These are phyloP conservation scores for Drosophila sp. DNA, from an alignment of 1,140 invertebrate genomes.

Conservation along the genomic window DNA sequence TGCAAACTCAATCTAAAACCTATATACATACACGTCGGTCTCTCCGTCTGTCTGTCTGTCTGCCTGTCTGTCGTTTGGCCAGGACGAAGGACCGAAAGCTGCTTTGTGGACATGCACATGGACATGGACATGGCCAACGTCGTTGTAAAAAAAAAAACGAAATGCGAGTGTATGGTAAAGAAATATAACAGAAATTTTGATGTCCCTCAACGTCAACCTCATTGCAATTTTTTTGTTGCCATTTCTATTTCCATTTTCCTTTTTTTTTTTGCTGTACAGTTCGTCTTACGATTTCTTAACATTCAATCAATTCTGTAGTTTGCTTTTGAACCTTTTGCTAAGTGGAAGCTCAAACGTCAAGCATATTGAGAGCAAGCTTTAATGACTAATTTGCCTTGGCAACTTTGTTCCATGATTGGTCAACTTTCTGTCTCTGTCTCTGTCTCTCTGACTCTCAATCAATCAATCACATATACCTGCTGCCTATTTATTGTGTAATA, in stretches of 20 bases:
- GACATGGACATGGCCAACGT: not conserved
- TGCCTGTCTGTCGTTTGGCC: conserved; percentile 16
- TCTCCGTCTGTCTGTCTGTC: too few relatives aligned
- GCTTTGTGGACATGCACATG: not conserved
- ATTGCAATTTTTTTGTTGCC: conserved; percentile 55
- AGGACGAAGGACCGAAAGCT: conserved; percentile 42
- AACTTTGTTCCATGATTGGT: conserved; percentile 26
- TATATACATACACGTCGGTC: conserved; percentile 39
- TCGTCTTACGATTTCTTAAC: conserved; percentile 32
- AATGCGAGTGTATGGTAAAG: conserved; percentile 34
- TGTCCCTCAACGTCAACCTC: conserved; percentile 77
- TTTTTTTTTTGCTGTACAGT: conserved; percentile 25
- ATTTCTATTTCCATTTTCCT: conserved; percentile 12
- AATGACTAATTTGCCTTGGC: conserved; percentile 68
- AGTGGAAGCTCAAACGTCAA: conserved; percentile 30
- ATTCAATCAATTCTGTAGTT: conserved; percentile 54
- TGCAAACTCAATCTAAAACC: conserved; percentile 78
- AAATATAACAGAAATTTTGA: conserved; percentile 70
- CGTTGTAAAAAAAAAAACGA: conserved; percentile 28
- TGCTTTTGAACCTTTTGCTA: conserved; percentile 28
- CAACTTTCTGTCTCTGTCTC: conserved; percentile 5
- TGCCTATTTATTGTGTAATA: conserved; percentile 43
- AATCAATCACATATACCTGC: conserved; percentile 32
- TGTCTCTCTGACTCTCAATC: conserved; percentile 35
- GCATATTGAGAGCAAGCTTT: conserved; percentile 51